phyloP scores from a whole-genome alignment of 2,888 invertebrate species.

The Diaperis boleti region DNA sequence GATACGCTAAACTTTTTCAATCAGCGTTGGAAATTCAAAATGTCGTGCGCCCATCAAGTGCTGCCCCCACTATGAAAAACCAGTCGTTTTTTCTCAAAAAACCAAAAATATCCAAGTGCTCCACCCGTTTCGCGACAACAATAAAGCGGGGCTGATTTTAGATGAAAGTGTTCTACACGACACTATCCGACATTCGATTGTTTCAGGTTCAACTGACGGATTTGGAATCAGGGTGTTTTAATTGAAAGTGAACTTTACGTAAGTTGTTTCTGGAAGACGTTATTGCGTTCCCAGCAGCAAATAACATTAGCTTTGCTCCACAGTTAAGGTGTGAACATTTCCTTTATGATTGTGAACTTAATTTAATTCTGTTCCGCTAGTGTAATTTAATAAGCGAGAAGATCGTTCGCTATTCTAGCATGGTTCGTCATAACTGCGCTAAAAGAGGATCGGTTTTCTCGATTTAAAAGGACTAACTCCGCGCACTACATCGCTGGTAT shows the following conservation, averaged over 20 bases:
- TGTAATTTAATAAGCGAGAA: conserved; percentile 51
- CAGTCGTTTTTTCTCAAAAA: background rate
- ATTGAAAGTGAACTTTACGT: conserved; percentile 50
- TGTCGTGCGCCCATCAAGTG: conserved; percentile 10
- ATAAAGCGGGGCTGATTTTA: background rate
- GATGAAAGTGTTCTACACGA: conserved; percentile 9
- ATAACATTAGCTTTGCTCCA: conserved; percentile 50
- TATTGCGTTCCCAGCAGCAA: conserved; percentile 50
- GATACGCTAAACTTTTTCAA: conserved; percentile 18
- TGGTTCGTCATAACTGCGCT: conserved; percentile 44
- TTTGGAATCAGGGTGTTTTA: conserved; percentile 45
- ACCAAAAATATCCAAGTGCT: background rate
- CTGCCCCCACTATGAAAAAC: no score
- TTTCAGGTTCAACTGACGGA: conserved; percentile 41
- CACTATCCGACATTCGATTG: conserved; percentile 31
- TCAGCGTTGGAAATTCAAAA: conserved; percentile 13
- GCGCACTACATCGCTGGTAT: conserved; percentile 50
- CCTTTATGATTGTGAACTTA: conserved; percentile 52
- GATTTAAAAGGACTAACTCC: conserved; percentile 41
- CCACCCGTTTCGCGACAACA: background rate
- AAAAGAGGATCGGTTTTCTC: conserved; percentile 43
- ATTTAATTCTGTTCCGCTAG: conserved; percentile 51
- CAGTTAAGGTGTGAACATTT: conserved; percentile 53
- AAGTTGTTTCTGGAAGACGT: conserved; percentile 46
- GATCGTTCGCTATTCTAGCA: conserved; percentile 42